Base-by-base conservation (phyloP, 2,888 invertebrate genomes). In the Mystacides longicornis region DNA sequence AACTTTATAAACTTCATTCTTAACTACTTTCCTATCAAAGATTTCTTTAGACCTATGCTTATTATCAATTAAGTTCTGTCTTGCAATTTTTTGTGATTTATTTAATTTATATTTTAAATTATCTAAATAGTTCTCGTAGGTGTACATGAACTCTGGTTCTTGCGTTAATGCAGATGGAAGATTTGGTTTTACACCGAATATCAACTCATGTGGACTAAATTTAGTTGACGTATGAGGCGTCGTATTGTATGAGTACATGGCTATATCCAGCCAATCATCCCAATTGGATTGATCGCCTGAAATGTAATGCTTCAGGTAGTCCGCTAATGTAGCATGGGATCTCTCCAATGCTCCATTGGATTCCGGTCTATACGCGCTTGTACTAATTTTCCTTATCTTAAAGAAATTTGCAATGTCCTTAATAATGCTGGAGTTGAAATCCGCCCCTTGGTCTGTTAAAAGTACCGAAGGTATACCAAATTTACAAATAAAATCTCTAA, bases 391-490 rank as follows among this genome's bases (percentile, higher is more conserved):
- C 54, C 65, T 64, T 3, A 66, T 65, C 59, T 65, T 64, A 37
- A 67, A 64, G 4, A 64, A 37, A 60, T 64, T 65, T 1, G 62
- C 52, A 9, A 65, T 33, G 52, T 67, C 57, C 55, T 65, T 64
- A 1, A 69, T 50, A 16, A 67, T 14, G 14, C 62, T 52, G 1
- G 65, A 54, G 48, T 64, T 67, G 55, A 73, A 74, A 55, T 77
- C 78, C 58, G 77, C 78, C 61, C 73, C 75, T 54, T 75, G 73
- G 57, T 79, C 78, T 52, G 77, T 79, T 49, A 78, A 78, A 56
- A 79, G 78, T 27, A 76, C 77, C 42, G 68, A 79, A 63, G 73
- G 73, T 70, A 66, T 58, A 5, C 54, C 55, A 51, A 58, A 47
- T 59, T 59, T 16, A 67, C 62, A 33, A 64, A 64, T 52, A 57